These are phyloP conservation scores for Epicampocera succincta DNA, from an alignment of 2,888 invertebrate species.

Conservation along the genomic window DNA sequence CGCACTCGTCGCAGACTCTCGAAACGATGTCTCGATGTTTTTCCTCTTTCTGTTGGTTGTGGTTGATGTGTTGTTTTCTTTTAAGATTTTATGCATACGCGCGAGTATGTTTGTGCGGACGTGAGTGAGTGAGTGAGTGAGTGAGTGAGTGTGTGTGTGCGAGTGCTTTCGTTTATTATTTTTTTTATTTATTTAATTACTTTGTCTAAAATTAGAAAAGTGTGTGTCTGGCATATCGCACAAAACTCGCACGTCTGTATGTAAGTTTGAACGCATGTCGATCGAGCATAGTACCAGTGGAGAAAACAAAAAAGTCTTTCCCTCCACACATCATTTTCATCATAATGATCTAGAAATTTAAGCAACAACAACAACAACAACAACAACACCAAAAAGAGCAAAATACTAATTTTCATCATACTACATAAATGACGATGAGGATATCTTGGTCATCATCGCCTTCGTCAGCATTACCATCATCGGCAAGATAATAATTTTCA, in stretches of 20 bases:
- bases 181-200: slow-evolving; percentile 78
- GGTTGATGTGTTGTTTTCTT: slow-evolving; percentile 50
- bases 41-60: slow-evolving; percentile 33
- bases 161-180: slow-evolving; percentile 29
- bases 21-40: slow-evolving; percentile 61
- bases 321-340: slow-evolving; percentile 59
- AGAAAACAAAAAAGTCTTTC: slow-evolving; percentile 55
- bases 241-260: slow-evolving; percentile 67
- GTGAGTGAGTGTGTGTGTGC: slow-evolving; percentile 6
- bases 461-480: slow-evolving; percentile 29
- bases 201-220: slow-evolving; percentile 82
- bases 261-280: slow-evolving; percentile 54
- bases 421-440: slow-evolving; percentile 25
- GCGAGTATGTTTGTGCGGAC: not conserved
- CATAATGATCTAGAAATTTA: slow-evolving; percentile 46
- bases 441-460: slow-evolving; percentile 32
- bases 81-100: slow-evolving; percentile 51
- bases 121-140: not conserved
- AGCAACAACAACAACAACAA: slow-evolving; percentile 17
- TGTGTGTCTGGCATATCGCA: slow-evolving; percentile 81
- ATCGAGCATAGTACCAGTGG: slow-evolving; percentile 62
- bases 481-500: not conserved
- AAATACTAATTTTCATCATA: slow-evolving; percentile 36
- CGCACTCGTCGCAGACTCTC: slow-evolving; percentile 63
- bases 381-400: slow-evolving; percentile 22